Evolutionary conservation across 2,888 invertebrate species (phyloP).

Genomic region (Drepana falcataria): DNA sequence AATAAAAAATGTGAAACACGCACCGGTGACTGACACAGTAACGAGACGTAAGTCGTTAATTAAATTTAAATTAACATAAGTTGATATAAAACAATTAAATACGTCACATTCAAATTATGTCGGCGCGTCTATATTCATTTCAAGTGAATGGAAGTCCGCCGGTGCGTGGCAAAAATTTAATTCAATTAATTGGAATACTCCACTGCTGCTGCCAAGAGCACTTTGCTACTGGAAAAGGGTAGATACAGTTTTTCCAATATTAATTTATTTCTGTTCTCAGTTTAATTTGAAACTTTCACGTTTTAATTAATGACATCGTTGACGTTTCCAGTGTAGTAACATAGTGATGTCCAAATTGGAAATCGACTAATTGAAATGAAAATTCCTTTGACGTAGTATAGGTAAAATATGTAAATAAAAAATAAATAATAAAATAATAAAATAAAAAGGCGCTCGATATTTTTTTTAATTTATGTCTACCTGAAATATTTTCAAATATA

Average conservation of each 20-base stretch:
- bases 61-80: background rate
- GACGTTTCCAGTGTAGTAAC: too few species aligned
- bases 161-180: slow-evolving; percentile 35
- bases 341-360: too few species aligned
- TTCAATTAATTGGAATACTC: slow-evolving; percentile 45
- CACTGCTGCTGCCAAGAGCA: slow-evolving; percentile 15
- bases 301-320: slow-evolving; percentile 4
- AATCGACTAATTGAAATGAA: too few species aligned
- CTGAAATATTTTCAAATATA: too few species aligned
- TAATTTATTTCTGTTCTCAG: slow-evolving; percentile 25
- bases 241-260: slow-evolving; percentile 30
- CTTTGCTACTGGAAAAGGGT: slow-evolving; percentile 16
- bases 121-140: slow-evolving; percentile 18
- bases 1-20: too few species aligned
- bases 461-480: too few species aligned
- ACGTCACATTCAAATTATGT: background rate
- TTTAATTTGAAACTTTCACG: slow-evolving; percentile 11
- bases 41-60: background rate
- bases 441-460: too few species aligned
- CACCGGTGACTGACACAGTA: too few species aligned
- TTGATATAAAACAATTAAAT: background rate
- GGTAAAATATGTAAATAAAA: too few species aligned
- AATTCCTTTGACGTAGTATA: too few species aligned
- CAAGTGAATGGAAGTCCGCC: slow-evolving; percentile 19
- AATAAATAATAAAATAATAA: too few species aligned